Evolutionary conservation across 2,888 invertebrate genomes (phyloP).

Genomic region (Drosophila tanythrix): DNA sequence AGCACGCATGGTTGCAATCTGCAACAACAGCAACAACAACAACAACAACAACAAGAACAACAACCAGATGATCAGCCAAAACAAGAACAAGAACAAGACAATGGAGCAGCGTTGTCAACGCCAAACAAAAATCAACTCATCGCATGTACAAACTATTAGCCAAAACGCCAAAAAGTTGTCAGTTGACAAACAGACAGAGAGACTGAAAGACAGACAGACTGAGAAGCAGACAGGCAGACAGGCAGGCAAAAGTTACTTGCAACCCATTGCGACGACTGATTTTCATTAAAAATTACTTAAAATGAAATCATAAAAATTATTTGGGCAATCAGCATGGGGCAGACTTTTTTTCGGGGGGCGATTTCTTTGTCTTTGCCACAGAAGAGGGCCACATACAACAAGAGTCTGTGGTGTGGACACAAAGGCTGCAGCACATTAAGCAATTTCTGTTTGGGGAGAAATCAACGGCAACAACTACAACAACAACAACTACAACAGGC

Average conservation of each 20-base stretch:
- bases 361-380: constrained; percentile 53
- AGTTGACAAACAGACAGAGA: constrained; percentile 14
- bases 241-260: constrained; percentile 24
- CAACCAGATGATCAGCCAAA: constrained; percentile 28
- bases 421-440: constrained; percentile 72
- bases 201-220: background rate
- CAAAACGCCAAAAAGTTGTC: constrained; percentile 72
- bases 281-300: constrained; percentile 84
- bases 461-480: constrained; percentile 24
- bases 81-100: constrained; percentile 45
- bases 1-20: constrained; percentile 57
- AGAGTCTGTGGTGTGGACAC: constrained; percentile 35
- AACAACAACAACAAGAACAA: constrained; percentile 11
- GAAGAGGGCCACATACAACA: background rate
- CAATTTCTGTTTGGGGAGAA: constrained; percentile 63
- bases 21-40: constrained; percentile 22
- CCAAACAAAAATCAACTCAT: constrained; percentile 66
- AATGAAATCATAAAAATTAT: constrained; percentile 75
- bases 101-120: constrained; percentile 64
- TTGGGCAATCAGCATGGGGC: constrained; percentile 66
- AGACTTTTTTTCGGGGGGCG: constrained; percentile 13
- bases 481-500: constrained; percentile 22
- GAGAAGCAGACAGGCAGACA: background rate
- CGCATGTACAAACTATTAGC: constrained; percentile 77
- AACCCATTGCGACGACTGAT: constrained; percentile 60